Conservation (phyloP, 2,797 vertebrate species). For the Limnodromus scolopaceus region DNA sequence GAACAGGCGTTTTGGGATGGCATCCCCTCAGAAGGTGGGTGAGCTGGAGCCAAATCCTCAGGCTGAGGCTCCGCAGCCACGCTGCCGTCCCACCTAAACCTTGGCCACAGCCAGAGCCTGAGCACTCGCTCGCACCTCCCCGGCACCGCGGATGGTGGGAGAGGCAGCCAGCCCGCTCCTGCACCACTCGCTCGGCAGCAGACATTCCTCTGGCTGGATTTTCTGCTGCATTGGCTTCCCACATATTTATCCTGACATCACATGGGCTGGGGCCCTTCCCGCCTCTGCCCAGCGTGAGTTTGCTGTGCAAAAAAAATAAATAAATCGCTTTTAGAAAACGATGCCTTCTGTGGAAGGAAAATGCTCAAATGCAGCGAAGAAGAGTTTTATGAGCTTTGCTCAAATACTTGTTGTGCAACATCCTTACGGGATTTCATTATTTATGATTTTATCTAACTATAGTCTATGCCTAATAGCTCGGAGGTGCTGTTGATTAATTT, state of each 20-base stretch:
- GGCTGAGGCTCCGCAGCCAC: neutral
- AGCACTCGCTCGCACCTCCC: accelerated
- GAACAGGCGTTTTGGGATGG: accelerated
- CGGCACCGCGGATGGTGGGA: neutral
- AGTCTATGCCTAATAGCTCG: constrained; percentile 64
- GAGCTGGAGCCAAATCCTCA: neutral
- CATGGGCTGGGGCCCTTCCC: constrained; percentile 60
- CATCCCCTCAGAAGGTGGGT: neutral
- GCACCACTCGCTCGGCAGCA: neutral
- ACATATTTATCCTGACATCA: constrained; percentile 64
- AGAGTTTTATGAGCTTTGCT: constrained; percentile 48
- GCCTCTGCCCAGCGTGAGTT: constrained; percentile 56
- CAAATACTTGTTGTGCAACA: constrained; percentile 59
- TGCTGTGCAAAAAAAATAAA: neutral
- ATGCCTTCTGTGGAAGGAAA: constrained; percentile 15
- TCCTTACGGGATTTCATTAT: constrained; percentile 57
- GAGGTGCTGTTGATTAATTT: constrained; percentile 66
- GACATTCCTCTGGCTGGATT: constrained; percentile 63
- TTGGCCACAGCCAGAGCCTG: accelerated
- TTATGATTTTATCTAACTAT: constrained; percentile 72
- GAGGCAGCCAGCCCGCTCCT: neutral
- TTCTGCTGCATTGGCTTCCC: constrained; percentile 67
- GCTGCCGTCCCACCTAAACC: neutral
- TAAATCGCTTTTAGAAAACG: neutral
- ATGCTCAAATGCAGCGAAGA: neutral